Percentiles rank a stretch among this genome's conserved stretches.
phyloP scores from a whole-genome alignment of 2,113 vertebrate species.

The Chloropsis hardwickii region DNA sequence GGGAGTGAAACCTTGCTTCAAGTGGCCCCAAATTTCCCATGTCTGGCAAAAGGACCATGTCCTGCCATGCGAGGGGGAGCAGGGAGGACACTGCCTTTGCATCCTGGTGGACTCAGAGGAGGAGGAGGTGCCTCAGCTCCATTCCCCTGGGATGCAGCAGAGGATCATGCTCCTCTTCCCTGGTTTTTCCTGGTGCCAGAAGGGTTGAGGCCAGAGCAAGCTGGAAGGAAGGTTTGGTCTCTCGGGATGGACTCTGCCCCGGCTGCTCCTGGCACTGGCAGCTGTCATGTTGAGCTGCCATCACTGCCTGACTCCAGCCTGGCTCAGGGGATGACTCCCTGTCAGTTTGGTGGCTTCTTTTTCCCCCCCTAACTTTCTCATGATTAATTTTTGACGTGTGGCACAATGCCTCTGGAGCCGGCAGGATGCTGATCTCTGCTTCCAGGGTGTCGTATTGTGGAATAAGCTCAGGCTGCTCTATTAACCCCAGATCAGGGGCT shows the following conservation, averaged over 20 bases:
- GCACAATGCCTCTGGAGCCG: fast-evolving
- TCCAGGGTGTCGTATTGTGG: not conserved
- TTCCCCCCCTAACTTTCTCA: fast-evolving
- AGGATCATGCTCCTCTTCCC: not conserved
- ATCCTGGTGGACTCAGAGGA: not conserved
- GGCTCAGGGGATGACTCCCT: not conserved
- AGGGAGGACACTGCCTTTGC: not conserved
- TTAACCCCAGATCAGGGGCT: not conserved
- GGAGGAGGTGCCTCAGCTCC: fast-evolving
- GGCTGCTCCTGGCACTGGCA: fast-evolving
- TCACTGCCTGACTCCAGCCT: not conserved
- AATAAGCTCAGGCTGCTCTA: not conserved
- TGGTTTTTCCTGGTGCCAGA: not conserved
- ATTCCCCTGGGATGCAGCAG: not conserved
- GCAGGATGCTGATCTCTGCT: not conserved
- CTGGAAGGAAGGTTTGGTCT: not conserved
- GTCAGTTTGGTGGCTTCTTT: not conserved
- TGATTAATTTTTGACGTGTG: not conserved
- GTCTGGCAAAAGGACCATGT: fast-evolving
- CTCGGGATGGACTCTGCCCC: fast-evolving
- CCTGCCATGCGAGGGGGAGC: fast-evolving
- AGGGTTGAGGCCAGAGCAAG: not conserved
- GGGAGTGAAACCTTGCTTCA: not conserved
- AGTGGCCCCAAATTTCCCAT: not conserved
- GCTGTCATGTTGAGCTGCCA: not conserved